Conservation (phyloP, 2,797 vertebrate genomes). For the Centropyge bicolor region DNA sequence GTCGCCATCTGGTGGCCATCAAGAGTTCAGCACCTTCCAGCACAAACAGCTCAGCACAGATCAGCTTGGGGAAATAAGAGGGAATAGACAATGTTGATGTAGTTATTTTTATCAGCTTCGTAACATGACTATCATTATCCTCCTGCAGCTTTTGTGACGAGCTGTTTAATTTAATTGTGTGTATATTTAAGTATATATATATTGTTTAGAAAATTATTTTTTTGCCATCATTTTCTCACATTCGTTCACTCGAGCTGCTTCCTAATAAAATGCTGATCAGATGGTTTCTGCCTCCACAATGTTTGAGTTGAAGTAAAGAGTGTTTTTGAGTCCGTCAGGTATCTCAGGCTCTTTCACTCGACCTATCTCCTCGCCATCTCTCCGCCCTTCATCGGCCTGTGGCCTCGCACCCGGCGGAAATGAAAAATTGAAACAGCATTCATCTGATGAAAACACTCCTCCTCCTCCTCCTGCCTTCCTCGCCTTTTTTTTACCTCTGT, state of each 20-base stretch:
- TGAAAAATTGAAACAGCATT: constrained; percentile 37
- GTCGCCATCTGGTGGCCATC: constrained; percentile 19
- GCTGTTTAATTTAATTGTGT: too few relatives aligned
- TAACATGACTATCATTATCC: too few relatives aligned
- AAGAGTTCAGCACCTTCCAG: background rate
- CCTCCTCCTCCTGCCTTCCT: constrained; percentile 1
- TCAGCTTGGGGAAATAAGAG: background rate
- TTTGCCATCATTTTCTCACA: background rate
- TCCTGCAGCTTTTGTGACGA: background rate
- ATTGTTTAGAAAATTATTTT: background rate
- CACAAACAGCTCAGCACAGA: background rate
- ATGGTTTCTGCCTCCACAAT: background rate
- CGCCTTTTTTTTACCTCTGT: background rate
- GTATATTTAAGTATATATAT: too few relatives aligned
- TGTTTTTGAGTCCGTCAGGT: constrained; percentile 1
- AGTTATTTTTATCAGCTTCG: background rate
- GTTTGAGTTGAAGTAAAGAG: background rate
- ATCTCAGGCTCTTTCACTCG: background rate
- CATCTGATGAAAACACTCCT: constrained; percentile 39
- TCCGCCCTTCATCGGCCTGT: background rate
- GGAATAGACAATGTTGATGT: background rate
- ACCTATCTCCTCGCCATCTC: background rate
- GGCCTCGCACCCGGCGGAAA: constrained; percentile 10
- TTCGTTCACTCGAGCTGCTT: background rate
- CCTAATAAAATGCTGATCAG: background rate